Evolutionary conservation across 2,113 vertebrate species (phyloP), one percentile per base, ranked within the genome.

Genomic region (Cololabis saira): DNA sequence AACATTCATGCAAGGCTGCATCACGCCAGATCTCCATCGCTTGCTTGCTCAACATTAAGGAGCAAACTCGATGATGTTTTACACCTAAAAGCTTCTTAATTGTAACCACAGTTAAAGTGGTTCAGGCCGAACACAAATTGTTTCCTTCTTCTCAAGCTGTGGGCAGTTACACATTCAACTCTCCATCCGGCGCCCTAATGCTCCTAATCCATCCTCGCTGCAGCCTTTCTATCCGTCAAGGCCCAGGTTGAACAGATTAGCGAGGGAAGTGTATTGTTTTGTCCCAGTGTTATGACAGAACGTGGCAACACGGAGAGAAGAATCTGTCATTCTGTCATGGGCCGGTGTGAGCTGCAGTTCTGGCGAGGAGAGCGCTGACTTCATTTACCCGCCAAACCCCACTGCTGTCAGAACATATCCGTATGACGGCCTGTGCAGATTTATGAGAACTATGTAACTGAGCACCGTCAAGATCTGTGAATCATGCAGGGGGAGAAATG

Each of bases 361-460:
- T 75, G 78, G 70, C 65, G 12, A 47, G 0, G 19, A 57, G 56
- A 33, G 51, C 50, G 30, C 56, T 74, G 59, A 51, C 67, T 82
- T 82, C 81, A 84, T 89, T 83, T 74, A 85, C 56, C 75, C 68
- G 62, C 64, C 68, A 76, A 86, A 71, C 64, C 82, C 66, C 59
- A 51, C 57, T 70, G 84, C 63, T 87, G 85, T 82, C 84, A 78
- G 58, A 77, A 70, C 30, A 3, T 14, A 86, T 83, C 21, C 54
- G 56, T 16, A 5, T 66, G 81, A 87, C 33, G 52, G 59, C 48
- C 60, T 41, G 59, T 76, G 70, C 71, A 85, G 89, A 90, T 89
- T 87, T 80, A 86, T 82, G 67, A 78, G 64, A 13, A 45, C 51
- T 67, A 64, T 71, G 71, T 60, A 53, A 54, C 41, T 49, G 41